These are phyloP conservation scores for Drosophila mojavensis DNA, from an alignment of 1,140 invertebrate genomes.

Conservation along the genomic window DNA sequence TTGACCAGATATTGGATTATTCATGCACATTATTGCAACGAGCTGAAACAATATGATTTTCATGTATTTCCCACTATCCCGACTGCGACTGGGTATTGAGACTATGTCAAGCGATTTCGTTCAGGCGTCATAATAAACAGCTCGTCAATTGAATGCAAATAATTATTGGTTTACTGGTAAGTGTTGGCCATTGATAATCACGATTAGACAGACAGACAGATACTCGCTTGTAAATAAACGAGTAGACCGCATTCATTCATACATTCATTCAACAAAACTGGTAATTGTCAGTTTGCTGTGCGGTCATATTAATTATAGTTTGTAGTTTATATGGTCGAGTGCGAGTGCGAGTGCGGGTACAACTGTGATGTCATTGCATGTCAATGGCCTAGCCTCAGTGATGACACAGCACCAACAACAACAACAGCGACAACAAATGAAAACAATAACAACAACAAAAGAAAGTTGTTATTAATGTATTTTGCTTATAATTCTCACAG, in stretches of 20 bases:
- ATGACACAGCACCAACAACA: constrained; percentile 42
- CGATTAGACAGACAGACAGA: constrained; percentile 8
- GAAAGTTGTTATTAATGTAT: constrained; percentile 30
- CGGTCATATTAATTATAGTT: constrained; percentile 55
- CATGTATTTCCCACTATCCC: not conserved
- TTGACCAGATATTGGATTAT: constrained; percentile 4
- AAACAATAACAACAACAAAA: constrained; percentile 15
- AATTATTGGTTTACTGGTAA: constrained; percentile 39
- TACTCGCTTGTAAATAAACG: not conserved
- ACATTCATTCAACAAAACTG: constrained; percentile 33
- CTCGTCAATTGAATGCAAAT: constrained; percentile 42
- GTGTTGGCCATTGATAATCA: constrained; percentile 60
- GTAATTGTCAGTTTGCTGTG: constrained; percentile 9
- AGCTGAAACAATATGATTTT: constrained; percentile 7
- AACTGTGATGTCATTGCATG: constrained; percentile 49
- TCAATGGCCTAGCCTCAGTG: constrained; percentile 44
- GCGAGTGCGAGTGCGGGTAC: constrained; percentile 16
- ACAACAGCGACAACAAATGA: constrained; percentile 17
- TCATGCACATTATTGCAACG: constrained; percentile 1
- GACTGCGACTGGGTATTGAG: constrained; percentile 14
- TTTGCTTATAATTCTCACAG: constrained; percentile 30
- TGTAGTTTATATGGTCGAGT: constrained; percentile 16
- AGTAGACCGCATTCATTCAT: constrained; percentile 40
- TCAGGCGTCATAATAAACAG: constrained; percentile 31
- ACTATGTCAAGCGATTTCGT: constrained; percentile 18